These are phyloP conservation scores for Rostratula benghalensis DNA, from an alignment of 2,113 vertebrate species.

Conservation along the genomic window DNA sequence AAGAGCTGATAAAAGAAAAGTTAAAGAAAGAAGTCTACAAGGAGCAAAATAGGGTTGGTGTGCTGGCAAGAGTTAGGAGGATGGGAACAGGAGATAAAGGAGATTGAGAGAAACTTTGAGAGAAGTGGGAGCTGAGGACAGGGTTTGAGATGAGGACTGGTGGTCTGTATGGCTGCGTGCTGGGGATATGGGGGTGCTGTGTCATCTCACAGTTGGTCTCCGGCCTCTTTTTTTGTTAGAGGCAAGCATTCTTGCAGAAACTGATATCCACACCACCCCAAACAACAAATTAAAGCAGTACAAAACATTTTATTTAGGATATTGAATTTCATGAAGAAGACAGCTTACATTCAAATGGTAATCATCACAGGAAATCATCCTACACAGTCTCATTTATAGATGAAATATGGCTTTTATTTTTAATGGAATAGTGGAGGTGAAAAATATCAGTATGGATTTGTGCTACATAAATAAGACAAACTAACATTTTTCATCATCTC, in stretches of 20 bases:
- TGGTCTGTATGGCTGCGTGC: accelerated
- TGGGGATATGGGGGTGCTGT: not conserved
- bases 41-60: not conserved
- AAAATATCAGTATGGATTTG: not conserved
- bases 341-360: not conserved
- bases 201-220: not conserved
- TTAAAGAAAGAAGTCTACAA: not conserved
- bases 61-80: not conserved
- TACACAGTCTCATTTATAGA: not conserved
- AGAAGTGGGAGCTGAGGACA: not conserved
- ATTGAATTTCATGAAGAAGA: not conserved
- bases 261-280: not conserved
- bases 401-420: not conserved
- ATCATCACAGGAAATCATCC: not conserved
- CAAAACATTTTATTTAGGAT: not conserved
- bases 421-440: not conserved
- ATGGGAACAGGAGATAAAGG: not conserved
- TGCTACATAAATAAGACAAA: not conserved
- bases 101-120: not conserved
- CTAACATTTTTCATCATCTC: not conserved
- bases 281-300: not conserved
- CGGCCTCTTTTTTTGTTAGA: not conserved
- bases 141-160: not conserved
- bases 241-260: not conserved
- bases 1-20: not conserved